A percentile compares a stretch with the other conserved stretches of the same genome.
These are phyloP conservation scores for Hydrozoanthus tunicans DNA, from an alignment of 64 coral and sea anemone species.

Conservation along the genomic window DNA sequence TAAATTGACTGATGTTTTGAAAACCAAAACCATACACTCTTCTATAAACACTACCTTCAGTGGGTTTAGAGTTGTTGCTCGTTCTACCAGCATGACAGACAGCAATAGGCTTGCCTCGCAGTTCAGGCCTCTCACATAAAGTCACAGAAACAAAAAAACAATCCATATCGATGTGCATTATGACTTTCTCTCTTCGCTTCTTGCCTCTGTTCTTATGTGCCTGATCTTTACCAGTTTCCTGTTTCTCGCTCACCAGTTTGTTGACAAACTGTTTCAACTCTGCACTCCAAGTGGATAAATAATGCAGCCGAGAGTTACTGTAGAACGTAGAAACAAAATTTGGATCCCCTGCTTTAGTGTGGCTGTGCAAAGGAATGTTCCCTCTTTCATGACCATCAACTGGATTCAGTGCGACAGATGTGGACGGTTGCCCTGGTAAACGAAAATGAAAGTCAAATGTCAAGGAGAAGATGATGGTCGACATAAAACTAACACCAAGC, in stretches of 20 bases:
- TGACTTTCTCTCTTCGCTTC: constrained; percentile 58
- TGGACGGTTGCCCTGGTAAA: constrained; percentile 10
- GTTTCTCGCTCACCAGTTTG: constrained; percentile 65
- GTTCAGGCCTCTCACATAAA: constrained; percentile 70
- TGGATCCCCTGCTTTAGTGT: constrained; percentile 80
- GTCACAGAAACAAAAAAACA: constrained; percentile 97
- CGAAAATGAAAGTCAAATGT: background rate
- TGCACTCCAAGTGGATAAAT: constrained; percentile 90
- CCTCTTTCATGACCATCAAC: constrained; percentile 9
- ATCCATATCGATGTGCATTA: constrained; percentile 99
- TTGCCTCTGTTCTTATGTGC: background rate
- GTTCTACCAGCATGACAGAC: constrained; percentile 94
- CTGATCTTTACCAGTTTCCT: constrained; percentile 35
- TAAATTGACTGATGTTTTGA: too few relatives aligned
- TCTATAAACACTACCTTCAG: constrained; percentile 51
- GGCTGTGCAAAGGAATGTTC: background rate
- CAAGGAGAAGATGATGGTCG: background rate
- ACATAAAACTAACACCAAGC: background rate
- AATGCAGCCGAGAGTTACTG: constrained; percentile 90
- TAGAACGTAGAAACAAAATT: constrained; percentile 96
- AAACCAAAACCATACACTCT: too few relatives aligned
- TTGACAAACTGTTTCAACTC: constrained; percentile 93
- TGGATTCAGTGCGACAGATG: background rate
- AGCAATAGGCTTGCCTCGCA: constrained; percentile 89
- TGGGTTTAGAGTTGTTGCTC: background rate